Evolutionary conservation across 2,888 invertebrate species (phyloP), one percentile per base, ranked within the genome.

Genomic region (Xylota sylvarum): DNA sequence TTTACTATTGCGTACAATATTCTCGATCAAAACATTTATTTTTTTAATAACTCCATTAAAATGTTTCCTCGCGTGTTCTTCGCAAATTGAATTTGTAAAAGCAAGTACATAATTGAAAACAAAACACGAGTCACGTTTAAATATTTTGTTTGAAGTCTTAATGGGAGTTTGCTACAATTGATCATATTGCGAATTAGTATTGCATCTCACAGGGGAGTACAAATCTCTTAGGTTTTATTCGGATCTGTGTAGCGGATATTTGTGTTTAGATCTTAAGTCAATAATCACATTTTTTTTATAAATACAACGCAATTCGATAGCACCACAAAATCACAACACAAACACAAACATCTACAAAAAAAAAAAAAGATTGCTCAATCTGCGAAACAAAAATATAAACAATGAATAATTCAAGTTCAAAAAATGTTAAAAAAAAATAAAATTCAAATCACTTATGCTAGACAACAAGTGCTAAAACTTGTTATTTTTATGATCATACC

Each of bases 401-500:
- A 72, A 72, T 60, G 55, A 67, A 77, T 14, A 77, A 58, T 50
- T 77, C 60, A 60, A 58, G 67, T 69, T 77, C 67, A 58, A n/a
- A 43, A 56, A 48, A 17, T 52, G 43, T 40, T 2, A 40, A 50
- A 17, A 40, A 50, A 4, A 70, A n/a, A n/a, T 27, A 40, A 27
- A 43, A 72, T 4, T 35, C 1, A 80, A 73, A 60, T 72, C 65
- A 67, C 65, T 83, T 67, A 78, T 73, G 78, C 65, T 65, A 65
- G 56, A 72, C 65, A 60, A 72, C 64, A 67, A 65, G 83, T 69
- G 55, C 55, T 79, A 56, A 67, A 67, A 69, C 35, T 84, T 79
- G 40, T 72, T 73, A 62, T 82, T 79, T 82, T 82, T 78, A 74
- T 55, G 79, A 74, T 73, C 73, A 65, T 10, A 12, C 78, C 58